Conservation (phyloP, 2,888 invertebrate genomes). For the Exephanes ischioxanthus region DNA sequence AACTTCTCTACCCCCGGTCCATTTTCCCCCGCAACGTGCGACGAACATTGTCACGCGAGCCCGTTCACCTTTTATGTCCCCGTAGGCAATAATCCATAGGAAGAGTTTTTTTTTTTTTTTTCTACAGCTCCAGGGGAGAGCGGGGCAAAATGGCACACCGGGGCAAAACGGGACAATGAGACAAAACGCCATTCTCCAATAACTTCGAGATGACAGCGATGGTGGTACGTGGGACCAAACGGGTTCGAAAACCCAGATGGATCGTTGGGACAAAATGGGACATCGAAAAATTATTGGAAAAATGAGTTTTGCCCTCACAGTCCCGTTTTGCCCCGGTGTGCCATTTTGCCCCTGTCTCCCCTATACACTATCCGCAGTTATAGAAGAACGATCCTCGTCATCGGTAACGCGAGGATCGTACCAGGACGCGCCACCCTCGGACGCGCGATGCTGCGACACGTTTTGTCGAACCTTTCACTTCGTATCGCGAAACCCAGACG, state of each 20-base stretch:
- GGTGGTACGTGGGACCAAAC: too few relatives aligned
- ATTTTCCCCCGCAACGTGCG: not conserved
- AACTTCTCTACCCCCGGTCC: not conserved
- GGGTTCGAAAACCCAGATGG: too few relatives aligned
- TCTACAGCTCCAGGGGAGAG: too few relatives aligned
- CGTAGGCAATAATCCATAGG: conserved; percentile 3
- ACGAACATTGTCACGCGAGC: conserved; percentile 36
- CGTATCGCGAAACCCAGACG: conserved; percentile 23
- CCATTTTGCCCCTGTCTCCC: too few relatives aligned
- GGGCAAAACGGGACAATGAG: too few relatives aligned
- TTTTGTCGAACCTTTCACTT: conserved; percentile 42
- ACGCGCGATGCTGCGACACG: conserved; percentile 27
- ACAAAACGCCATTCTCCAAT: too few relatives aligned
- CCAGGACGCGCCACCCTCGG: conserved; percentile 16
- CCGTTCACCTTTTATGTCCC: conserved; percentile 29
- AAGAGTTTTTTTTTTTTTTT: conserved; percentile 4
- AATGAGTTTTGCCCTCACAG: too few relatives aligned
- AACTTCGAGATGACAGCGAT: too few relatives aligned
- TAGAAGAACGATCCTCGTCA: conserved; percentile 37
- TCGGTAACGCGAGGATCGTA: not conserved
- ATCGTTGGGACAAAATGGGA: too few relatives aligned
- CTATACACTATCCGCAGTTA: not conserved
- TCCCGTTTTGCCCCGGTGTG: too few relatives aligned
- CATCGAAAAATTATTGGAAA: too few relatives aligned
- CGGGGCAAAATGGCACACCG: too few relatives aligned